phyloP scores from a whole-genome alignment of 1,140 invertebrate species.

The Leptoteleia sp. region DNA sequence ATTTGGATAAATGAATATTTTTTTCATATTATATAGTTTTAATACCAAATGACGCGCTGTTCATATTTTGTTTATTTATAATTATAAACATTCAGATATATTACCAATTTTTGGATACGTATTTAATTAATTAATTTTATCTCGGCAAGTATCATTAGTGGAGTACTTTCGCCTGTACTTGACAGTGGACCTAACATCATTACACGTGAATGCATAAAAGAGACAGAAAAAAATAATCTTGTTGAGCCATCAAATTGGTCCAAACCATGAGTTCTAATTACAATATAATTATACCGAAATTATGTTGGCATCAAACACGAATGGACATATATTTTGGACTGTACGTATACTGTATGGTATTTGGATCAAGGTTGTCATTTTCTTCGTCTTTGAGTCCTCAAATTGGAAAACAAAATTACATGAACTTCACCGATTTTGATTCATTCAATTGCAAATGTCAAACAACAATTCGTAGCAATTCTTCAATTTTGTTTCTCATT shows the following conservation, averaged over 20 bases:
- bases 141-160: no score
- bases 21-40: no score
- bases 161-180: no score
- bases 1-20: no score
- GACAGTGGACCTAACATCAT: no score
- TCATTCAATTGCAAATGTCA: not conserved
- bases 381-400: conserved; percentile 9
- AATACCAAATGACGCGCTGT: no score
- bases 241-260: conserved; percentile 10
- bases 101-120: no score
- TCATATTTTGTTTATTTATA: no score
- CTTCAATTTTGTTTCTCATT: not conserved
- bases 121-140: no score
- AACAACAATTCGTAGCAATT: not conserved
- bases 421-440: conserved; percentile 1
- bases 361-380: conserved; percentile 39
- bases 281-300: conserved; percentile 31
- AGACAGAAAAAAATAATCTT: conserved; percentile 17
- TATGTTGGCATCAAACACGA: conserved; percentile 9
- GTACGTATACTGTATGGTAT: conserved; percentile 2
- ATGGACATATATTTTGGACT: conserved; percentile 15
- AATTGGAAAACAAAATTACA: no score
- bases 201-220: no score
- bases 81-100: no score
- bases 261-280: conserved; percentile 28